Base-by-base conservation (phyloP, 2,888 invertebrate species). In the Eupithecia exiguata region DNA sequence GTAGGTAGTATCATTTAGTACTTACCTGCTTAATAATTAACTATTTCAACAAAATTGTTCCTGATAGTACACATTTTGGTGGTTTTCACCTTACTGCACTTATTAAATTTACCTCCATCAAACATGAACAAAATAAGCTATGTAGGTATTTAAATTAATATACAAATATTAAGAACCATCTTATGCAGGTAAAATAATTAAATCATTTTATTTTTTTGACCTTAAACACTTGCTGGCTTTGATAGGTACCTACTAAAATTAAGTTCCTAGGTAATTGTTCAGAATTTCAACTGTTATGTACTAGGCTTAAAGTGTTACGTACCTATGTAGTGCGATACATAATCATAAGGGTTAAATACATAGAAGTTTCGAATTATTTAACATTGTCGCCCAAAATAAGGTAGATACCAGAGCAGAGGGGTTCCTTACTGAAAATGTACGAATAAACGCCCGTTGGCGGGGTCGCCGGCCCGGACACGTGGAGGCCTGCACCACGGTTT, bases 401-500 rank as follows among this genome's bases (percentile, higher is more conserved):
- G 36, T 63, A 38, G 68, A 40, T 30, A 30, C 30, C 30, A n/a
- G n/a, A n/a, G 18, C 36, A 25, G 38, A 63, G 49, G 53, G 68
- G 68, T 69, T 49, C 36, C n/a, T 65, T 62, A 38, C 30, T 69
- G 36, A 30, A 65, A 18, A 43, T 43, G 66, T 73, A 61, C 30
- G 35, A 70, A 70, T 70, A 70, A 68, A 83, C 84, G 87, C 79
- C 77, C 53, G 53, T 53, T 61, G 38, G 77, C 83, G 87, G 89
- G 92, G 91, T 90, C 91, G 90, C 87, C 90, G 89, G 87, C 90
- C 90, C 86, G 87, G 84, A 87, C 94, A 93, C 94, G 94, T 94
- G 94, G 94, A 92, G 94, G 93, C 94, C 86, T 84, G 86, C 87
- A 93, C 94, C 89, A 89, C 89, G 93, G 92, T 88, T 85, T 83